phyloP scores from a whole-genome alignment of 2,888 invertebrate species.

The Osedax frankpressi region DNA sequence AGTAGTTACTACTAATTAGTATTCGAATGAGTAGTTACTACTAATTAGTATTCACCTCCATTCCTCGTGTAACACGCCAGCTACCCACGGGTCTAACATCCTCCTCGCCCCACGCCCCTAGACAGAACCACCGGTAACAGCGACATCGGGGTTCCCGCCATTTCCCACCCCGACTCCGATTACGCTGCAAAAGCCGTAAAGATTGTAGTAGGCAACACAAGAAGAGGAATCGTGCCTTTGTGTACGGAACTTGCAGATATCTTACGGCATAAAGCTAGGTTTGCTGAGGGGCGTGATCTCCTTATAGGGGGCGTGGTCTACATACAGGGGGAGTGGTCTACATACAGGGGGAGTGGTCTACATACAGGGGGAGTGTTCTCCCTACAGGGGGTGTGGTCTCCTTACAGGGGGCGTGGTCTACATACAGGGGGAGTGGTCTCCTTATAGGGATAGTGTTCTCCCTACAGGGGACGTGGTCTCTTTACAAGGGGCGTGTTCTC shows the following conservation, averaged over 20 bases:
- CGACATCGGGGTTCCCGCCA: neutral
- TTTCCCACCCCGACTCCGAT: conserved; percentile 34
- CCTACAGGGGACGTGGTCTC: no score
- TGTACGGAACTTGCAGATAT: conserved; percentile 45
- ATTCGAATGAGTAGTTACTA: neutral
- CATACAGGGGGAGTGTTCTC: no score
- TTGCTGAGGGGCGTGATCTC: neutral
- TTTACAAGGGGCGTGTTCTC: no score
- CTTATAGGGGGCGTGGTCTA: no score
- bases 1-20: no score
- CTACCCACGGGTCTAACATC: no score
- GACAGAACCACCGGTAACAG: neutral
- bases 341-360: no score
- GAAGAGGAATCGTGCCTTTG: conserved; percentile 44
- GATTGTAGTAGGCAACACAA: conserved; percentile 44
- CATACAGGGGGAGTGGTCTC: no score
- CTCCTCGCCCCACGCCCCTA: neutral
- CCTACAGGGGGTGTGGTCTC: no score
- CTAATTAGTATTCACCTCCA: neutral
- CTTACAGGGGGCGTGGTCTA: no score
- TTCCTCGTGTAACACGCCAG: neutral
- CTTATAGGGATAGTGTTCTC: no score
- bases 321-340: no score
- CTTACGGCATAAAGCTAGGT: conserved; percentile 26
- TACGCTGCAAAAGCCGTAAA: conserved; percentile 44